These are phyloP conservation scores for Campoletis raptor DNA, from an alignment of 2,888 invertebrate genomes.

Conservation along the genomic window DNA sequence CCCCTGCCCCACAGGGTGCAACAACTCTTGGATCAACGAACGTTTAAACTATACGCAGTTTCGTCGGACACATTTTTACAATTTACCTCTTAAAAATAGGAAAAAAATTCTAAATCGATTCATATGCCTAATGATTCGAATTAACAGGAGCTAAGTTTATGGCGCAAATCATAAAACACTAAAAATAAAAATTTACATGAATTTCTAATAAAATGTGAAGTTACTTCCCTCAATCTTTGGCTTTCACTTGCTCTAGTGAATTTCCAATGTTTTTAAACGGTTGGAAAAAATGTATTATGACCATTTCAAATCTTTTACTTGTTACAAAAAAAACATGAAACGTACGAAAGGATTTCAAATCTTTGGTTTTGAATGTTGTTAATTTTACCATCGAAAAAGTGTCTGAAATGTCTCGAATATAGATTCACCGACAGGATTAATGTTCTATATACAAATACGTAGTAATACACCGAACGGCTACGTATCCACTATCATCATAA, in stretches of 20 bases:
- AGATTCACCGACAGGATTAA: constrained; percentile 5
- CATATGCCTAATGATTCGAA: not conserved
- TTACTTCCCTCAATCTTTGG: not conserved
- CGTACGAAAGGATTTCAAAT: not conserved
- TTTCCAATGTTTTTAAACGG: not conserved
- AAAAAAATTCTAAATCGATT: not conserved
- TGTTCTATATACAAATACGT: not conserved
- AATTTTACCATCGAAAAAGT: not conserved
- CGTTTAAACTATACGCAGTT: constrained; percentile 24
- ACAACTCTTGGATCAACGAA: constrained; percentile 42
- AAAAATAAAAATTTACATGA: not conserved
- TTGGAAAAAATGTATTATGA: not conserved
- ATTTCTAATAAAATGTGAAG: not conserved
- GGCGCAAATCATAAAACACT: not conserved
- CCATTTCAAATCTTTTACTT: not conserved
- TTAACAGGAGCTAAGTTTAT: not conserved
- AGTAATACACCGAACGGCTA: constrained; percentile 35
- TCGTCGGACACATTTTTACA: not conserved
- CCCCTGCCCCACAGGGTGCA: constrained; percentile 24
- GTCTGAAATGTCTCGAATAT: not conserved
- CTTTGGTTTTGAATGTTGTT: not conserved
- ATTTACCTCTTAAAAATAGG: not conserved
- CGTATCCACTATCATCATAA: constrained; percentile 44
- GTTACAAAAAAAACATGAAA: not conserved
- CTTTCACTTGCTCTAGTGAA: not conserved